Evolutionary conservation across 2,888 invertebrate species (phyloP), one percentile per base, ranked within the genome.

Genomic region (Galeopsomyia nigrocyanea): DNA sequence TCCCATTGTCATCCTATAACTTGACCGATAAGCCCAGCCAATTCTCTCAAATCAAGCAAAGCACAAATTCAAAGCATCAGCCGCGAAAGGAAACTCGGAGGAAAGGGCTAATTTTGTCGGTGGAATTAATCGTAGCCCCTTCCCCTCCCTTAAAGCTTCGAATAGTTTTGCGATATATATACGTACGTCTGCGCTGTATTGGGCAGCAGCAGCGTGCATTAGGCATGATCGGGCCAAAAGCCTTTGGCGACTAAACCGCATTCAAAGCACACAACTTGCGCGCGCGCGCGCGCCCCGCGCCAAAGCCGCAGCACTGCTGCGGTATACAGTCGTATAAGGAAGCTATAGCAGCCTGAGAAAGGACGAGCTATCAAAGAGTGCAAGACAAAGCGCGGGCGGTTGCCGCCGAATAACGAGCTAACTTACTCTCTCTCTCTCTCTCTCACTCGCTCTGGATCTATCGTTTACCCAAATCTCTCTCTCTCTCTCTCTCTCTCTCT

Each of bases 201-300:
- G 17, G 46, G 46, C 39, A 39, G 26, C 17, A 7, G n/a, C 50
- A 13, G 47, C 73, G 64, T 76, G 73, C 72, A 76, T 78, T 76
- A 75, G 69, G 65, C 68, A 73, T 75, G 77, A 77, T 75, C 76
- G 68, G 73, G 68, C 57, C 22, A 26, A n/a, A n/a, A 39, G 14
- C 22, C 53, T 53, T 51, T n/a, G n/a, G 13, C 65, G 71, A 76
- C 53, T 71, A 46, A 64, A 75, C 77, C 73, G 67, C 72, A 75
- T 67, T 75, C 76, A 77, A 78, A 77, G 77, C 73, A 51, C 67
- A 73, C 76, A 64, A 58, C 58, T 53, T 58, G 58, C 26, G 26
- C 26, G 3, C 26, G 26, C 26, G 26, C 26, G 5, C 26, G 47
- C 51, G 26, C 16, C 16, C 17, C 51, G 16, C 16, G 53, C 39